phyloP scores from a whole-genome alignment of 2,888 invertebrate species.

The Apocheima hispidaria region DNA sequence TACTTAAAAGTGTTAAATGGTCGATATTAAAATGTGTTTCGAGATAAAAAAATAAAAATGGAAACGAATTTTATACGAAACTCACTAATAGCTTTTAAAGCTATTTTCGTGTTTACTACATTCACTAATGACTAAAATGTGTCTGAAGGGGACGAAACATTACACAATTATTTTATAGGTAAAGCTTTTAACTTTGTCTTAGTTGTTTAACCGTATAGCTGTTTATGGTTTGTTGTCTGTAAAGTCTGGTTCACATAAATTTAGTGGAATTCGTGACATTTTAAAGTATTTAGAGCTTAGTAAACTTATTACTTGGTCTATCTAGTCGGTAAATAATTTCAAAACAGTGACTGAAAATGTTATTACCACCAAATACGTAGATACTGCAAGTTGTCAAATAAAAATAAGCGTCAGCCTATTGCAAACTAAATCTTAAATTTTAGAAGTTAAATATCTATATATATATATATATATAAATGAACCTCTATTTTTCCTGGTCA shows the following conservation, averaged over 20 bases:
- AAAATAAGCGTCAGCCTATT: not conserved
- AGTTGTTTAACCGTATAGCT: not conserved
- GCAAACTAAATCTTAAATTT: too few relatives aligned
- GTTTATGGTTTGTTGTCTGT: slow-evolving; percentile 1
- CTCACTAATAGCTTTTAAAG: slow-evolving; percentile 17
- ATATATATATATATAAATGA: too few relatives aligned
- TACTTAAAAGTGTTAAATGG: slow-evolving; percentile 6
- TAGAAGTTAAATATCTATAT: too few relatives aligned
- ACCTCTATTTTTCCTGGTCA: too few relatives aligned
- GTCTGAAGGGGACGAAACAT: not conserved
- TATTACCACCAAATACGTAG: too few relatives aligned
- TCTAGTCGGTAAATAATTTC: too few relatives aligned
- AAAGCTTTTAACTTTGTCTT: not conserved
- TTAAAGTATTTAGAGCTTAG: slow-evolving; percentile 6
- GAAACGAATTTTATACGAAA: not conserved
- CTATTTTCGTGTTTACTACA: slow-evolving; percentile 10
- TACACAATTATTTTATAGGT: not conserved
- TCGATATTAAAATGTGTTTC: not conserved
- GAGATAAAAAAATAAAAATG: slow-evolving; percentile 6
- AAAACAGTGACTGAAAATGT: too few relatives aligned
- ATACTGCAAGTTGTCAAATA: not conserved
- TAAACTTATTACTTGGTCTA: not conserved
- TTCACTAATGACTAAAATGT: slow-evolving; percentile 13
- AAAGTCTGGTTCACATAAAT: not conserved
- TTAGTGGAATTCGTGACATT: slow-evolving; percentile 16